Base-by-base conservation (phyloP, 2,888 invertebrate species). In the Proisotoma minuta region DNA sequence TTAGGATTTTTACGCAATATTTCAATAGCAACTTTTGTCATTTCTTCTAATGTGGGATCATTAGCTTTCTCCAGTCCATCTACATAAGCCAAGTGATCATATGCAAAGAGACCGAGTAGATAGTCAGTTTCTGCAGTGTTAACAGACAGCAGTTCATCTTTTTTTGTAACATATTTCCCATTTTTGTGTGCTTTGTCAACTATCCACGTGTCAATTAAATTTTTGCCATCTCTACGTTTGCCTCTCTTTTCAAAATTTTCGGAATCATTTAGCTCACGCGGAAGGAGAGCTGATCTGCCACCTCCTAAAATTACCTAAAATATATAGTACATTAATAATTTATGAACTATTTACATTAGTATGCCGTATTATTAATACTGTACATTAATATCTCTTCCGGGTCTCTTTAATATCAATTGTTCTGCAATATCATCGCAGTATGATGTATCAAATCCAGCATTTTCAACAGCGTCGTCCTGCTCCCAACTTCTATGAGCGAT, bases 401-500 rank as follows among this genome's bases (percentile, higher is more conserved):
- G 90, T 65, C 82, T 80, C 74, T 88, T 84, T 75, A 91, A 87
- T 0, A 93, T 77, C 57, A 93, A 78, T 75, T 93, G 92, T 2
- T 86, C 79, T 0, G 87, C 93, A 62, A 92, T 91, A 75, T 94
- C 93, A 76, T 87, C 87, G 76, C 92, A 93, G 1, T 52, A 20
- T 3, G 54, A 4, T 1, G 64, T 23, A 43, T 67, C 56, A 34
- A 27, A 34, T 5, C 57, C 65, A 2, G 73, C 66, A 22, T 65
- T 63, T 24, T 70, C 68, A 24, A 65, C 68, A 47, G 70, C 69
- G 15, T 65, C 62, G 40, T 88, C 87, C 72, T 88, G 87, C 75
- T 88, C 88, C 88, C 88, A 89, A 76, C 87, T 87, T 50, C 89
- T 80, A 20, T 86, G 85, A 5, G 87, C 85, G 1, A 87, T 83